A percentile compares a stretch with the other conserved stretches of the same genome.
phyloP scores from a whole-genome alignment of 2,888 invertebrate species.

The Dynastes grantii region DNA sequence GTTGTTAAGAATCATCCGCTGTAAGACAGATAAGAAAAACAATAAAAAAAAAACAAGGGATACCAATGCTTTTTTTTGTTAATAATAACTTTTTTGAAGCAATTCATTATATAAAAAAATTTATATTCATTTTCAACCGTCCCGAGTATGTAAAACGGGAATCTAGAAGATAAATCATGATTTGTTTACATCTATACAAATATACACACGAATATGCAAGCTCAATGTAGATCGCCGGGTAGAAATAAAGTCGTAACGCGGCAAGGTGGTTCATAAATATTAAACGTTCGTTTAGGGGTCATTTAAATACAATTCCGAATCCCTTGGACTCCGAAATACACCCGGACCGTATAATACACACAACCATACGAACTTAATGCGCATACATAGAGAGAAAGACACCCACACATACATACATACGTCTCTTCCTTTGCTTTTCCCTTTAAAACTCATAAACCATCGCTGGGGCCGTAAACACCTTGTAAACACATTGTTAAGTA shows the following conservation, averaged over 20 bases:
- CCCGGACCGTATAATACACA: slow-evolving; percentile 51
- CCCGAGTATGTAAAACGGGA: slow-evolving; percentile 6
- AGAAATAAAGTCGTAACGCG: slow-evolving; percentile 43
- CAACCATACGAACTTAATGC: not conserved
- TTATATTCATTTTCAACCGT: not conserved
- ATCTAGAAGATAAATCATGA: slow-evolving; percentile 26
- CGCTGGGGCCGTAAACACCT: slow-evolving; percentile 62
- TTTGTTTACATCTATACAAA: slow-evolving; percentile 28
- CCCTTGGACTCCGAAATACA: slow-evolving; percentile 50
- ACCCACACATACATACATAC: slow-evolving; percentile 50
- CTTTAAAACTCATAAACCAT: slow-evolving; percentile 60
- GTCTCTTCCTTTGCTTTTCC: slow-evolving; percentile 54
- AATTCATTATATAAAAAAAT: not conserved
- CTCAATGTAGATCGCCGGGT: no score
- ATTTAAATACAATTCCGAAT: slow-evolving; percentile 63
- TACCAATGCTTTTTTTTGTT: no score
- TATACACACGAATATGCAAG: not conserved
- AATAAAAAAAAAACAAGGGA: no score
- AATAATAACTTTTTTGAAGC: no score
- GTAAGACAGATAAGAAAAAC: no score
- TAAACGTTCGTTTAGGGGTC: slow-evolving; percentile 60
- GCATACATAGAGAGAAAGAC: slow-evolving; percentile 31
- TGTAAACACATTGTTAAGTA: slow-evolving; percentile 69
- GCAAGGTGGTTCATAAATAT: slow-evolving; percentile 61
- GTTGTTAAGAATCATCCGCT: no score